Evolutionary conservation across 2,888 invertebrate species (phyloP), one percentile per base, ranked within the genome.

Genomic region (Megamerina dolium): DNA sequence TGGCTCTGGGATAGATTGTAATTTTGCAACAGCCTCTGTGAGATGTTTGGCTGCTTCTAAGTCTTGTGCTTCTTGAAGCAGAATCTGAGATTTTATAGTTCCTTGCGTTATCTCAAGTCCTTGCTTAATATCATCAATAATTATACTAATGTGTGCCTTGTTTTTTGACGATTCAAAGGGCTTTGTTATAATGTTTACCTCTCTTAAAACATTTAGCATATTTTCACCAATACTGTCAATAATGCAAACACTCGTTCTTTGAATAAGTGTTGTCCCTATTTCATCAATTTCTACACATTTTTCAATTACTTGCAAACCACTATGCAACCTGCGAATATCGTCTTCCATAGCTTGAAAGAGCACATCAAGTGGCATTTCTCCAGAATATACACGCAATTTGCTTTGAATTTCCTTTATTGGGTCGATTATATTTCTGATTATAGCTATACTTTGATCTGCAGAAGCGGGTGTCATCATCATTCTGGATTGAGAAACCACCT

Each of bases 201-300:
- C 72, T 13, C 74, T 72, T 37, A 82, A 68, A 5, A 77, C 68
- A 35, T 75, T 73, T 36, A 78, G 74, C 50, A 83, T 68, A 49
- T 79, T 74, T 34, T 72, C 67, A 3, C 79, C 77, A 44, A 79
- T 77, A 18, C 74, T 77, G 54, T 81, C 79, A 43, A 84, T 72
- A 46, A 83, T 77, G 53, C 80, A 80, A 12, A 79, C 75, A 61
- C 83, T 83, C 0, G 83, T 82, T 58, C 78, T 76, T 59, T 82
- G 82, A 2, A 83, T 81, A 8, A 84, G 67, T 0, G 83, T 83
- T 41, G 78, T 79, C 10, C 78, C 81, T 27, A 78, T 78, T 52
- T 79, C 80, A 63, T 82, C 81, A 52, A 82, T 76, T 55, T 80
- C 81, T 27, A 82, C 76, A 58, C 84, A 83, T 61, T 81, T 81